A percentile compares a stretch with the other conserved stretches of the same genome.
Conservation (phyloP, 1,140 invertebrate genomes). For the Luehdorfia chinensis region DNA sequence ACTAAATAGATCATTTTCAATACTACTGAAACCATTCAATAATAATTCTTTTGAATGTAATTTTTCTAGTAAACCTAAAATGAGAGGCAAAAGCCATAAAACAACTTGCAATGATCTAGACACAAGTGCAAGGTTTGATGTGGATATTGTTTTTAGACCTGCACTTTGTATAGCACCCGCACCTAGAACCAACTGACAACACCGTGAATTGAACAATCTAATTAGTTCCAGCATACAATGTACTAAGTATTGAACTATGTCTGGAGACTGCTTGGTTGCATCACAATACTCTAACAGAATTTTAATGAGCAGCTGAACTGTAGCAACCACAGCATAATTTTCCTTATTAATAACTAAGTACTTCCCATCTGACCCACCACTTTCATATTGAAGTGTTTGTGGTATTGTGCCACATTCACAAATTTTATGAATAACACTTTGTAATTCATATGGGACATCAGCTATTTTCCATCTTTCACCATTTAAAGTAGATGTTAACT, state of each 20-base stretch:
- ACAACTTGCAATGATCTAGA: conserved; percentile 91
- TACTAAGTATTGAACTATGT: conserved; percentile 83
- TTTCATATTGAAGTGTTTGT: conserved; percentile 45
- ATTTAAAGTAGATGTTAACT: conserved; percentile 90
- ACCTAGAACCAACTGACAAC: conserved; percentile 95
- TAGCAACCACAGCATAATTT: conserved; percentile 90
- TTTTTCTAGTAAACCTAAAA: conserved; percentile 82
- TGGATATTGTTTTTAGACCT: conserved; percentile 97
- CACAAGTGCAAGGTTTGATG: conserved; percentile 94
- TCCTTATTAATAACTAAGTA: conserved; percentile 87
- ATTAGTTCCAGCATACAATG: conserved; percentile 92
- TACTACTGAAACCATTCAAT: conserved; percentile 79
- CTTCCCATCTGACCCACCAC: conserved; percentile 65
- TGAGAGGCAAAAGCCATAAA: conserved; percentile 85
- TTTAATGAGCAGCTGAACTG: conserved; percentile 90
- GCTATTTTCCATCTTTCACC: conserved; percentile 95
- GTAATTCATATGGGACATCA: conserved; percentile 93
- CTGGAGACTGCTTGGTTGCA: conserved; percentile 82
- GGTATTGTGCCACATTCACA: conserved; percentile 77
- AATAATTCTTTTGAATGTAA: conserved; percentile 68
- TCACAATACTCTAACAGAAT: conserved; percentile 95
- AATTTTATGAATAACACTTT: conserved; percentile 88
- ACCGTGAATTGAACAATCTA: conserved; percentile 93
- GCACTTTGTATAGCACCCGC: conserved; percentile 96
- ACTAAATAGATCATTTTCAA: conserved; percentile 88